Evolutionary conservation across 2,113 vertebrate genomes (phyloP), one percentile per base, ranked within the genome.

Genomic region (Trochalopteron elliotii): DNA sequence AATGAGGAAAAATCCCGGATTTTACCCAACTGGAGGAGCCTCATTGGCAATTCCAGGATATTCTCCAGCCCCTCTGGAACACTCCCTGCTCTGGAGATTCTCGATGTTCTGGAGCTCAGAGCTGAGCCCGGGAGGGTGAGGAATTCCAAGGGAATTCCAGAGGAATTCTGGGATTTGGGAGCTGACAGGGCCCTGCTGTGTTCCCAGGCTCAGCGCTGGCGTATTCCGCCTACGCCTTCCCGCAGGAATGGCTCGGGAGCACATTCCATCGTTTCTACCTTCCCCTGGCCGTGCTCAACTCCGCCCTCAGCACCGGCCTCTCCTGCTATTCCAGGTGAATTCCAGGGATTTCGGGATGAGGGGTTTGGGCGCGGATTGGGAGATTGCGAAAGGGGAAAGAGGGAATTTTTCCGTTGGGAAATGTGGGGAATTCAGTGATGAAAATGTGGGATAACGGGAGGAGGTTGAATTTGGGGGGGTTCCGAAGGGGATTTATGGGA

Each of bases 291-390:
- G 96, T 98, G 76, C 4, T 98, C 15, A 99, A 99, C 97, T 97
- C 98, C 0, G 10, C 97, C 10, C 0, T 99, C 39, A 98, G 98
- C 97, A 99, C 98, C 2, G 45, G 91, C 39, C 83, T 99, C 17
- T 95, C 99, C 96, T 99, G 99, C 97, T 99, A 99, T 57, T 99
- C 99, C 97, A 99, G 99, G 99, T 99, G 97, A 76, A 61, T 45
- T 31, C 12, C 47, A 5, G 1, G 57, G 50, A 64, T 35, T 76
- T 50, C 1, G 11, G 70, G 52, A 67, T 8, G 2, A 8, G 18
- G 44, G 20, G 3, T 39, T 25, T 3, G 28, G 15, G n/a, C 7
- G n/a, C 16, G 13, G 49, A 3, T 10, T 2, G 5, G 9, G 3
- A 12, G 24, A 0, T 7, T 4, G 18, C 11, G 81, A 30, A 67